These are phyloP conservation scores for Prunella fulvescens DNA, from an alignment of 2,113 vertebrate species.

Conservation along the genomic window DNA sequence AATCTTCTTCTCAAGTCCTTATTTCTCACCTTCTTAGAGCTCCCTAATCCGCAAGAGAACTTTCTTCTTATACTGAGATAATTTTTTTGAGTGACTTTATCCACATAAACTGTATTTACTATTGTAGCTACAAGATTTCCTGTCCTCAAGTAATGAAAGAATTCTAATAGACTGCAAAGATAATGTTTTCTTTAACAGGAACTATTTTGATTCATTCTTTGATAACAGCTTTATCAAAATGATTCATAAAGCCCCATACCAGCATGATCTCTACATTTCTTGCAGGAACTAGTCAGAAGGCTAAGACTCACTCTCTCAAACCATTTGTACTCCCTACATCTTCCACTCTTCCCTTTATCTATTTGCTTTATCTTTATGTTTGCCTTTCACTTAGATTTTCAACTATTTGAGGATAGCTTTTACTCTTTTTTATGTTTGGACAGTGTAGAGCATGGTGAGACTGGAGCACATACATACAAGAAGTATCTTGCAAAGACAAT, in stretches of 20 bases:
- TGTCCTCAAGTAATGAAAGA: background rate
- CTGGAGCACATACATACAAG: background rate
- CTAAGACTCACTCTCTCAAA: background rate
- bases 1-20: background rate
- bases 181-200: constrained; percentile 9
- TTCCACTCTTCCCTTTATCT: background rate
- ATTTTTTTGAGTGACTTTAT: background rate
- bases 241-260: background rate
- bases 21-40: background rate
- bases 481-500: constrained; percentile 28
- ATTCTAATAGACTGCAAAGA: constrained; percentile 14
- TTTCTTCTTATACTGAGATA: background rate
- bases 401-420: constrained; percentile 19
- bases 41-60: background rate
- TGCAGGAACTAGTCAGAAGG: background rate
- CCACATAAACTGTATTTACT: constrained; percentile 16
- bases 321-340: background rate
- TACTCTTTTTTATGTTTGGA: constrained; percentile 30
- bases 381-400: constrained; percentile 33
- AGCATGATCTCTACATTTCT: background rate
- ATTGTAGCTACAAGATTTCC: background rate
- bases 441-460: background rate
- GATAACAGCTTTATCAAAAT: background rate
- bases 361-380: constrained; percentile 40
- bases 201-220: constrained; percentile 14